A percentile compares a stretch with the other conserved stretches of the same genome.
Evolutionary conservation across 2,113 vertebrate genomes (phyloP).

Genomic region (Hemiprocne comata): DNA sequence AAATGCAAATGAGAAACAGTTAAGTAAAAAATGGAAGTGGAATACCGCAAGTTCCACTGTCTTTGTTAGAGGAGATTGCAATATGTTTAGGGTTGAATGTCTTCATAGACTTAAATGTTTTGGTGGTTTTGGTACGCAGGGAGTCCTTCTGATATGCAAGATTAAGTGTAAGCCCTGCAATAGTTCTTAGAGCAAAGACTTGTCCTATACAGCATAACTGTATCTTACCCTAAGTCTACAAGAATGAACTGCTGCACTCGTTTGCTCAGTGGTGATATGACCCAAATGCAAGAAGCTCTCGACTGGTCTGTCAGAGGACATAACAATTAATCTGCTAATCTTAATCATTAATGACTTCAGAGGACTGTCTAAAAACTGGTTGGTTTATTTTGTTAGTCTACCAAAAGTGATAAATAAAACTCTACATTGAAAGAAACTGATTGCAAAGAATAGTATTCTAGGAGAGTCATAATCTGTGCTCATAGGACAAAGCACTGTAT

Average conservation of each 20-base stretch:
- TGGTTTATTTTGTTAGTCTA: background rate
- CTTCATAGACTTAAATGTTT: background rate
- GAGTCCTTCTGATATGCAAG: background rate
- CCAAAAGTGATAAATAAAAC: background rate
- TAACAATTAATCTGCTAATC: background rate
- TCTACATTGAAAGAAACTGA: background rate
- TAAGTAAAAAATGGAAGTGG: background rate
- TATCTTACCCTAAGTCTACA: background rate
- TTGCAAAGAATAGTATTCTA: background rate
- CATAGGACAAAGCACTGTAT: background rate
- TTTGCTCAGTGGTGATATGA: background rate
- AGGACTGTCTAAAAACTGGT: constrained; percentile 50
- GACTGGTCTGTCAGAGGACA: constrained; percentile 12
- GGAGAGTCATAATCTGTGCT: background rate
- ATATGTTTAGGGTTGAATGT: background rate
- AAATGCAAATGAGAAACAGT: background rate
- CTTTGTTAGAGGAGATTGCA: background rate
- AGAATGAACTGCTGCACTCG: background rate
- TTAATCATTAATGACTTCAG: constrained; percentile 36
- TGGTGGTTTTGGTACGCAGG: background rate
- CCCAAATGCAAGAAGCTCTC: background rate
- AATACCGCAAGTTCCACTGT: background rate
- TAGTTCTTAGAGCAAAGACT: background rate
- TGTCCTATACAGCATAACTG: background rate
- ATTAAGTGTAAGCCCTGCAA: background rate